phyloP scores from a whole-genome alignment of 2,888 invertebrate species.

The Synanthedon vespiformis region DNA sequence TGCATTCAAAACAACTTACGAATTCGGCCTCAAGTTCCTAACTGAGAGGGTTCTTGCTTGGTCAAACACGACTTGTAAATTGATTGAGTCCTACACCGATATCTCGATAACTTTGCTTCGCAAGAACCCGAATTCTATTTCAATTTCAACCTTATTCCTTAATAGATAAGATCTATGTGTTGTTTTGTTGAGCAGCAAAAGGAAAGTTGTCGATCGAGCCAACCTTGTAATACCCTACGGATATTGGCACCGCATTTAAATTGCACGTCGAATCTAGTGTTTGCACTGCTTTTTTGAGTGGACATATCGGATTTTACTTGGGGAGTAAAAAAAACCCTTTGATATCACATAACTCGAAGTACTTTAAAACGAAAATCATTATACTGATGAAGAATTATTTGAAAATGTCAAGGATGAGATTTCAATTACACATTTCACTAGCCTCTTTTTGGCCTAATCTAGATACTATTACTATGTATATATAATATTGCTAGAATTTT shows the following conservation, averaged over 20 bases:
- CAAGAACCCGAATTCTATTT: not conserved
- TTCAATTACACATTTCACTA: too few relatives aligned
- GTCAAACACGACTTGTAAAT: slow-evolving; percentile 54
- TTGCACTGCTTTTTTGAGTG: slow-evolving; percentile 37
- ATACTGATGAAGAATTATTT: too few relatives aligned
- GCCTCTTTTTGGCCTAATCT: too few relatives aligned
- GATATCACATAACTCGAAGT: not conserved
- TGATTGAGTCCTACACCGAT: slow-evolving; percentile 39
- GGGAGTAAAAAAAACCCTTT: not conserved
- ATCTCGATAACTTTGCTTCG: slow-evolving; percentile 10
- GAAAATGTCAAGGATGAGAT: too few relatives aligned
- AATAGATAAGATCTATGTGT: slow-evolving; percentile 9
- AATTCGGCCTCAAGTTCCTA: slow-evolving; percentile 10
- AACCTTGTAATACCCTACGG: slow-evolving; percentile 31
- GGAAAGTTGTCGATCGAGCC: slow-evolving; percentile 14
- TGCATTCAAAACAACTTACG: slow-evolving; percentile 15
- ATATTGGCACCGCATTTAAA: slow-evolving; percentile 38
- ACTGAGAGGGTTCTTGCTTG: slow-evolving; percentile 34
- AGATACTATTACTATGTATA: too few relatives aligned
- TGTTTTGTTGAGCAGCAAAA: slow-evolving; percentile 4
- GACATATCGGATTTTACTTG: slow-evolving; percentile 11
- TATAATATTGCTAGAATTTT: too few relatives aligned
- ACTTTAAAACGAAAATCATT: too few relatives aligned
- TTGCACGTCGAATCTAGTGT: slow-evolving; percentile 34
- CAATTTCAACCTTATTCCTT: slow-evolving; percentile 15